Base-by-base conservation (phyloP, 2,888 invertebrate genomes). In the Caprella mutica region DNA sequence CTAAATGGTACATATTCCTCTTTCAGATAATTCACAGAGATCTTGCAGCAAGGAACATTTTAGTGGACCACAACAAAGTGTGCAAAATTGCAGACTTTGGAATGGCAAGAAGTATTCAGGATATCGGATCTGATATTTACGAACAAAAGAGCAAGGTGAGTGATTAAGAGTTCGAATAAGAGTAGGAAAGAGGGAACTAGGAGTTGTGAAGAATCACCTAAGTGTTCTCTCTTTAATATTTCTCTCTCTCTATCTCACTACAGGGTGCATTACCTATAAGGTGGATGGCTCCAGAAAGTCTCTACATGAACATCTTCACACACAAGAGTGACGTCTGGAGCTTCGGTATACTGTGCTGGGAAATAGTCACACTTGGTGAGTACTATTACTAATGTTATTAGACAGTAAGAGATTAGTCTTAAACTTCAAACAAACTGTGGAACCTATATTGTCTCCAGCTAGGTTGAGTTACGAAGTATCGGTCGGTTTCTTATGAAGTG, bases 31-130 rank as follows among this genome's bases (percentile, higher is more conserved):
- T 88, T 14, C 88, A 89, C 72, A 80, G 88, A 14, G 88, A 89
- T 73, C 73, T 89, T 52, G 88, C 88, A 0, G 86, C 87, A 0
- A 79, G 88, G 53, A 89, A 88, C 72, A 81, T 88, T 19, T 75
- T 89, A 14, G 82, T 89, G 5, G 86, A 85, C 71, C 85, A 86
- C 73, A 86, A 86, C 73, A 87, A 87, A 71, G 78, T 85, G 59
- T 87, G 87, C 73, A 89, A 89, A 77, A 85, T 89, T 65, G 86
- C 87, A 2, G 88, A 88, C 76, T 89, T 88, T 72, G 88, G 88
- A 58, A 84, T 88, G 81, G 87, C 87, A 12, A 77, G 87, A 56
- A 81, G 79, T 76, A 71, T 79, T 1, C 61, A 59, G 35, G 66
- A 66, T 29, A 53, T 66, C 21, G 65, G 60, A 3, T 43, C 68